Conservation (phyloP, 2,888 invertebrate genomes). For the Fragum fragum region DNA sequence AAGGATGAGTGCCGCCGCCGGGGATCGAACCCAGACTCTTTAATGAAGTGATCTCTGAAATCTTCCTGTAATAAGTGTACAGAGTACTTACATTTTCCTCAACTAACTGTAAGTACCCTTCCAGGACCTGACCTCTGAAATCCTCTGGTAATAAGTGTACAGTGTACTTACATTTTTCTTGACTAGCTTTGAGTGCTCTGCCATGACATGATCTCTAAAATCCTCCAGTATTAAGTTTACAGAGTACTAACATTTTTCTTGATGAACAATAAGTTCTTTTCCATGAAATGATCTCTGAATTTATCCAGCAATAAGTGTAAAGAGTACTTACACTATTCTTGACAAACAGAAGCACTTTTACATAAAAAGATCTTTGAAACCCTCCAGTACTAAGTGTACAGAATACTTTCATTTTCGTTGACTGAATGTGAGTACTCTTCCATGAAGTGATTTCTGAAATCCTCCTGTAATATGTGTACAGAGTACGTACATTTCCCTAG, state of each 20-base stretch:
- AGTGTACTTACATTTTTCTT: constrained; percentile 88
- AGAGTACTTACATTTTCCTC: constrained; percentile 90
- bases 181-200: background rate
- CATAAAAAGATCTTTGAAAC: constrained; percentile 86
- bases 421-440: constrained; percentile 91
- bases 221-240: too few relatives aligned
- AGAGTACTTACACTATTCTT: too few relatives aligned
- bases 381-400: too few relatives aligned
- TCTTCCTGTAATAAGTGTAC: too few relatives aligned
- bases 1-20: too few relatives aligned
- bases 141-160: constrained; percentile 89
- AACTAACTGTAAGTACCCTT: constrained; percentile 90
- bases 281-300: background rate
- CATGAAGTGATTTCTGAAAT: constrained; percentile 86
- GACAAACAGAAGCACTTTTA: constrained; percentile 89
- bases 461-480: too few relatives aligned
- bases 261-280: background rate
- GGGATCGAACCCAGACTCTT: too few relatives aligned
- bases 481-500: constrained; percentile 90
- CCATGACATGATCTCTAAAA: background rate
- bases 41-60: constrained; percentile 87
- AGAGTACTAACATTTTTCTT: background rate
- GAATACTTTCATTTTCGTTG: constrained; percentile 90
- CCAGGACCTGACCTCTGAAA: constrained; percentile 88
- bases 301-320: too few relatives aligned